phyloP scores from a whole-genome alignment of 2,888 invertebrate genomes.

The Cerastis leucographa region DNA sequence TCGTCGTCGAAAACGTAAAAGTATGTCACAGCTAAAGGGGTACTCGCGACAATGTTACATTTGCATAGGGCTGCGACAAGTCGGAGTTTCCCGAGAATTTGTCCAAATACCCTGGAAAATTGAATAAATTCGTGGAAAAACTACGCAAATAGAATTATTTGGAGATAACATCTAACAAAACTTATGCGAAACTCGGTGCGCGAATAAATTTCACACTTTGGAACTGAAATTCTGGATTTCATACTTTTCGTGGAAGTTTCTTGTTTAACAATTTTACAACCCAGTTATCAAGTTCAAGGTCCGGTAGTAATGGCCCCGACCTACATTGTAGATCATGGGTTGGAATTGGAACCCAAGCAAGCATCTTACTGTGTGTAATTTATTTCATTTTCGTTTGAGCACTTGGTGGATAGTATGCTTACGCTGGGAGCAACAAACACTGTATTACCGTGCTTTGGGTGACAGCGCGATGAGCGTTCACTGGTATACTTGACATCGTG shows the following conservation, averaged over 20 bases:
- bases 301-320: background rate
- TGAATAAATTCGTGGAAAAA: background rate
- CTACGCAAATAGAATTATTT: background rate
- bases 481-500: too few species aligned
- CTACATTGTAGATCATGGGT: background rate
- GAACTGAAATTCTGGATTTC: background rate
- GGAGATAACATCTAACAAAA: background rate
- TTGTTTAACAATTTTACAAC: background rate
- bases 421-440: too few species aligned
- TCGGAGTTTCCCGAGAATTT: background rate
- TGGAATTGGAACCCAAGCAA: background rate
- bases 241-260: background rate
- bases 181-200: background rate
- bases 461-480: too few species aligned
- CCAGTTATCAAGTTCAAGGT: background rate
- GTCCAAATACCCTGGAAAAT: background rate
- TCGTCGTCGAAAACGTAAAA: slow-evolving; percentile 20
- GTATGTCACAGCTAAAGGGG: slow-evolving; percentile 35
- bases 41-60: slow-evolving; percentile 9
- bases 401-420: too few species aligned
- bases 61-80: slow-evolving; percentile 7
- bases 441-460: too few species aligned
- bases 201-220: background rate
- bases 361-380: background rate
- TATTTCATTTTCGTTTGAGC: background rate